phyloP scores from a whole-genome alignment of 2,888 invertebrate species.

The Platypus cylindrus region DNA sequence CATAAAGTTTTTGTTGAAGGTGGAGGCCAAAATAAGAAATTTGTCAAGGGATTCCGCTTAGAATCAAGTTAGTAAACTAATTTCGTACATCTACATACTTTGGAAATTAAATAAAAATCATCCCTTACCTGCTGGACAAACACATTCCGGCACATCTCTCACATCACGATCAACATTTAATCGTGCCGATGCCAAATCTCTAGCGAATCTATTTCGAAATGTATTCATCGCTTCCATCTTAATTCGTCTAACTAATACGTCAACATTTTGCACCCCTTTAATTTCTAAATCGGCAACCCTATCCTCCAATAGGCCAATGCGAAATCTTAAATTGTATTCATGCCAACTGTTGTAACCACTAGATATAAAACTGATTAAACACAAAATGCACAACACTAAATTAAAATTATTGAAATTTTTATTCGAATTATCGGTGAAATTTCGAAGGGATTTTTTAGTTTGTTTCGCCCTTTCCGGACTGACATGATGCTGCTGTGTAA shows the following conservation, averaged over 20 bases:
- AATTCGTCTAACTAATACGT: constrained; percentile 43
- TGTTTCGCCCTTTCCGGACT: no score
- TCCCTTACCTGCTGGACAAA: constrained; percentile 60
- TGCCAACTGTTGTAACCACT: constrained; percentile 49
- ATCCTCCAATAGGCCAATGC: constrained; percentile 42
- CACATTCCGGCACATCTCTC: constrained; percentile 51
- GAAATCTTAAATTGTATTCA: constrained; percentile 41
- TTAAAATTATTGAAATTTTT: no score
- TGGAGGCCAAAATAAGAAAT: no score
- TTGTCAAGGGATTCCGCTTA: no score
- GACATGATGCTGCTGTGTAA: no score
- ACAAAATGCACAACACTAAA: no score
- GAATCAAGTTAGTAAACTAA: no score
- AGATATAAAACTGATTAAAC: constrained; percentile 47
- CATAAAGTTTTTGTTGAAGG: no score
- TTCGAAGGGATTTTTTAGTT: no score
- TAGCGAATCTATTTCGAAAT: constrained; percentile 31
- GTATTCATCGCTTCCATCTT: constrained; percentile 41
- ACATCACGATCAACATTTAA: constrained; percentile 31
- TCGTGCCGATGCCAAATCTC: constrained; percentile 28
- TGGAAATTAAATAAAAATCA: no score
- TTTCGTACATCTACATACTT: no score
- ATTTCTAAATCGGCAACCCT: constrained; percentile 43
- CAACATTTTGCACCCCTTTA: constrained; percentile 30
- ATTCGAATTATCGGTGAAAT: no score